Percentiles rank a stretch among this genome's conserved stretches.
Conservation (phyloP, 30 jellyfish, hydroid and myxozoan species). For the Catostylus mosaicus region DNA sequence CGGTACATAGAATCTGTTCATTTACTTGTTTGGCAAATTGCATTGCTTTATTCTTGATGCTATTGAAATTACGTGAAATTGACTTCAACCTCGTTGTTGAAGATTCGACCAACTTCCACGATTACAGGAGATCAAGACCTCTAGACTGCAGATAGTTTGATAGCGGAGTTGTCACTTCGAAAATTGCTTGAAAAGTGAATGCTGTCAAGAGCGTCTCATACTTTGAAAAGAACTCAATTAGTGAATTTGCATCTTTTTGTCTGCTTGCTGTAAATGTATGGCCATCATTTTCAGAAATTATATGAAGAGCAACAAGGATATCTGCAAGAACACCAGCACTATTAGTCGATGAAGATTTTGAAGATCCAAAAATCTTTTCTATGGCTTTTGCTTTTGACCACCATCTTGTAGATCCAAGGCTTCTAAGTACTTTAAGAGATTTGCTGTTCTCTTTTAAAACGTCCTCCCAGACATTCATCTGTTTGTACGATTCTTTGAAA, state of each 20-base stretch:
- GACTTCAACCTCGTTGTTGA: too few species aligned
- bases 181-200: not conserved
- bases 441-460: constrained; percentile 25
- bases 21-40: too few species aligned
- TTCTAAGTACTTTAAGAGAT: constrained; percentile 9
- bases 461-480: constrained; percentile 28
- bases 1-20: too few species aligned
- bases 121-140: too few species aligned
- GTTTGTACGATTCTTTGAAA: constrained; percentile 29
- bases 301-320: constrained; percentile 35
- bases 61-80: too few species aligned
- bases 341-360: constrained; percentile 6
- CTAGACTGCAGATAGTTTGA: too few species aligned
- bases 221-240: constrained; percentile 16
- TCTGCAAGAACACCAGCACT: constrained; percentile 17
- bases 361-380: constrained; percentile 37
- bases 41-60: too few species aligned
- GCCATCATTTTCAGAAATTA: constrained; percentile 24
- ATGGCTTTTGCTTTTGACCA: constrained; percentile 11
- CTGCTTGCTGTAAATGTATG: constrained; percentile 18
- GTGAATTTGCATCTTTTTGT: constrained; percentile 24
- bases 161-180: constrained; percentile 20
- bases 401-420: constrained; percentile 15
- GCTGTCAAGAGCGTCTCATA: constrained; percentile 27
- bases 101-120: too few species aligned